Conservation (phyloP, 2,888 invertebrate genomes). For the Eupsilia transversa region DNA sequence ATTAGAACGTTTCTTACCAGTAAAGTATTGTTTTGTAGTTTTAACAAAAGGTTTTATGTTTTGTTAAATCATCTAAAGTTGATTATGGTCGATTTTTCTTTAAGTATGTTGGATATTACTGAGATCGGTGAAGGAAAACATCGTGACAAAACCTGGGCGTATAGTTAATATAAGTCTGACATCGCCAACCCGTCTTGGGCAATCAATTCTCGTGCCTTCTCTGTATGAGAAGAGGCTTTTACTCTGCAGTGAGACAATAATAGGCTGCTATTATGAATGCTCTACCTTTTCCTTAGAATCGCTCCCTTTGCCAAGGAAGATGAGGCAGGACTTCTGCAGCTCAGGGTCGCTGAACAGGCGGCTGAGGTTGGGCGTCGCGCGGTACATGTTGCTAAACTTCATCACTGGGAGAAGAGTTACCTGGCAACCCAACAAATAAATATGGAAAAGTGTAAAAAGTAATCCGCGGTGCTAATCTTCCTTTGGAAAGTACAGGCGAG, state of each 20-base stretch:
- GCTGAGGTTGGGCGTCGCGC: conserved; percentile 93
- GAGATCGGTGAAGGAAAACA: background rate
- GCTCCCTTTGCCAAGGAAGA: conserved; percentile 82
- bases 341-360: conserved; percentile 92
- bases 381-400: conserved; percentile 96
- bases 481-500: too few species aligned
- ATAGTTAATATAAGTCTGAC: background rate
- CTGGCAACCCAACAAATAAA: conserved; percentile 17
- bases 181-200: background rate
- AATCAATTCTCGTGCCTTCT: background rate
- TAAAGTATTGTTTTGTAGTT: background rate
- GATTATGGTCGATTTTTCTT: background rate
- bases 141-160: background rate
- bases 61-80: background rate
- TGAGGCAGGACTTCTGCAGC: conserved; percentile 93
- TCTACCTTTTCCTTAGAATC: conserved; percentile 80
- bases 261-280: background rate
- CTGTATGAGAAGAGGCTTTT: background rate
- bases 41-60: background rate
- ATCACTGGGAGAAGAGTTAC: conserved; percentile 94
- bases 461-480: too few species aligned
- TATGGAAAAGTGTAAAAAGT: background rate
- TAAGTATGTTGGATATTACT: background rate
- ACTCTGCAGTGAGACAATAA: too few species aligned
- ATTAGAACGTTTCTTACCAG: background rate